These are phyloP conservation scores for Penaeus chinensis DNA, from an alignment of 1,140 invertebrate genomes.

Conservation along the genomic window DNA sequence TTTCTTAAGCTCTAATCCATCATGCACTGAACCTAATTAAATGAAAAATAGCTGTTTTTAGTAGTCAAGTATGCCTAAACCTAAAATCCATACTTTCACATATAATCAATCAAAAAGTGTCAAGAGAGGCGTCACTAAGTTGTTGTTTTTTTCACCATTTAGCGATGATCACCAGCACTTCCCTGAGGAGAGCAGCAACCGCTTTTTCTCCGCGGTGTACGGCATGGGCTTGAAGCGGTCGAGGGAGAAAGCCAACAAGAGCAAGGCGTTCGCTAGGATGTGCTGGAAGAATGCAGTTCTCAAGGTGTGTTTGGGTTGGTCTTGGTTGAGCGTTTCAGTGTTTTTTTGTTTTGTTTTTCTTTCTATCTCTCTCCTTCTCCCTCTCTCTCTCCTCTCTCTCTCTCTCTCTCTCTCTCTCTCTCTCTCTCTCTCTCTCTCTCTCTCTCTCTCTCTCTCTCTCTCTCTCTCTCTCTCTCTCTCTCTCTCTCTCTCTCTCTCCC, in stretches of 20 bases:
- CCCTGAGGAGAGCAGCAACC: slow-evolving; percentile 16
- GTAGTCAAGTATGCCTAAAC: too few species aligned
- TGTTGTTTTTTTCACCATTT: neutral
- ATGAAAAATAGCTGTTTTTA: too few species aligned
- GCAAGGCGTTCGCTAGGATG: slow-evolving; percentile 38
- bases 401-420: neutral
- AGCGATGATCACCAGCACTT: slow-evolving; percentile 35
- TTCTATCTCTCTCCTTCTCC: neutral
- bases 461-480: neutral
- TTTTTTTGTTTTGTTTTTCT: neutral
- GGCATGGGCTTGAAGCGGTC: slow-evolving; percentile 32
- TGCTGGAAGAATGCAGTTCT: slow-evolving; percentile 55
- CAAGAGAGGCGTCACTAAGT: too few species aligned
- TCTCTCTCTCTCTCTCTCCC: neutral
- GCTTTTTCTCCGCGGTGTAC: slow-evolving; percentile 49
- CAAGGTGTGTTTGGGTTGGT: slow-evolving; percentile 23
- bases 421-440: neutral
- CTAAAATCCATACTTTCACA: too few species aligned
- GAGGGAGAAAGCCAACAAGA: slow-evolving; percentile 27
- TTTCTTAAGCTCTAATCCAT: too few species aligned
- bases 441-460: neutral
- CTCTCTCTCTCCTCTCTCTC: neutral
- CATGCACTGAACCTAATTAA: too few species aligned
- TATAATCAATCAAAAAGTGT: too few species aligned
- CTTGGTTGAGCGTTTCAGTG: too few species aligned